phyloP scores from a whole-genome alignment of 2,888 invertebrate species.

The Chymomyza amoena region DNA sequence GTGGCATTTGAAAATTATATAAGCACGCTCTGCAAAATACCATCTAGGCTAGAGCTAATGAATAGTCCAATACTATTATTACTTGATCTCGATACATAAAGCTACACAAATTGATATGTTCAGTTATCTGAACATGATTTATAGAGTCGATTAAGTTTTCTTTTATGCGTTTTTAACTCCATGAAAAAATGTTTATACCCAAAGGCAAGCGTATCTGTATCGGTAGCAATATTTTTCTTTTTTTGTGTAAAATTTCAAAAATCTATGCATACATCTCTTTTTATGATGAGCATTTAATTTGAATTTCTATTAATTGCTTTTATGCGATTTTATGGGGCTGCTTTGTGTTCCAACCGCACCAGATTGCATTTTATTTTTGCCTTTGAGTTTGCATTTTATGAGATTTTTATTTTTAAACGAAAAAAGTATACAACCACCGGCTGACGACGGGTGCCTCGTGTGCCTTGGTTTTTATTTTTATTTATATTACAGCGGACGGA shows the following conservation, averaged over 20 bases:
- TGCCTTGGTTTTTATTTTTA: not conserved
- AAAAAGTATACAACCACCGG: slow-evolving; percentile 64
- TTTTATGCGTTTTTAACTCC: not conserved
- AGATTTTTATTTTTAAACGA: slow-evolving; percentile 62
- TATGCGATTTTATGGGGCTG: slow-evolving; percentile 43
- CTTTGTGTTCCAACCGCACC: slow-evolving; percentile 28
- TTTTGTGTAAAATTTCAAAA: slow-evolving; percentile 30
- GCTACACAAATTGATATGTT: not conserved
- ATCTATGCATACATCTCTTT: slow-evolving; percentile 28
- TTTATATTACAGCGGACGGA: slow-evolving; percentile 60
- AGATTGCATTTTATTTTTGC: not conserved
- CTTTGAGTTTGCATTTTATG: slow-evolving; percentile 44
- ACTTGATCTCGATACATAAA: not conserved
- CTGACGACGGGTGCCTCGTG: slow-evolving; percentile 29
- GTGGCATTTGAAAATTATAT: too few species aligned
- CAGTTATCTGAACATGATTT: not conserved
- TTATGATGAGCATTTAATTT: slow-evolving; percentile 49
- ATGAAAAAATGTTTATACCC: not conserved
- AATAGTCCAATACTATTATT: not conserved
- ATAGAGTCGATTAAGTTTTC: not conserved
- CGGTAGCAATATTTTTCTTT: not conserved
- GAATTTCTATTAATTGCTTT: slow-evolving; percentile 63
- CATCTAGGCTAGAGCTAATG: not conserved
- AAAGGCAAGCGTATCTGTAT: not conserved
- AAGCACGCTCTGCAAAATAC: too few species aligned